Conservation (phyloP, 1,140 invertebrate genomes). For the Pectinophora gossypiella region DNA sequence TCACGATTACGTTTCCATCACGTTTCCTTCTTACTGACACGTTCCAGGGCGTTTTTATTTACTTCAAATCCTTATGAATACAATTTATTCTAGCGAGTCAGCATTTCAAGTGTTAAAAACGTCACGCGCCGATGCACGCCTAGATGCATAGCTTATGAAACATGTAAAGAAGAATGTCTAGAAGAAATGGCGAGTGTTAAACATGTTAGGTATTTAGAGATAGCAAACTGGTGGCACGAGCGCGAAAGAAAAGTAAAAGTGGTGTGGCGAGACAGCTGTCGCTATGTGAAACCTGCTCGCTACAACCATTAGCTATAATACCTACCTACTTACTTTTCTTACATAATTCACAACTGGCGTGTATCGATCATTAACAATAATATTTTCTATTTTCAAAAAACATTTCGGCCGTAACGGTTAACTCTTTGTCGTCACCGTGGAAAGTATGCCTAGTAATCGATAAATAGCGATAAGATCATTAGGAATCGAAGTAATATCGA, state of each 20-base stretch:
- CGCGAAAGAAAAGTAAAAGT: slow-evolving; percentile 66
- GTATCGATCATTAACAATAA: slow-evolving; percentile 8
- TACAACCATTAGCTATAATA: slow-evolving; percentile 14
- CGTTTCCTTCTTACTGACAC: not conserved
- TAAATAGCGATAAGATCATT: slow-evolving; percentile 65
- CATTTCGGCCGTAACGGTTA: slow-evolving; percentile 34
- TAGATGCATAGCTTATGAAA: too few species aligned
- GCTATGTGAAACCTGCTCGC: slow-evolving; percentile 32
- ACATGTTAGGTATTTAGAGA: not conserved
- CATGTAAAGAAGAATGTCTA: not conserved
- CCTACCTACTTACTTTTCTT: slow-evolving; percentile 15
- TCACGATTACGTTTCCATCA: slow-evolving; percentile 31
- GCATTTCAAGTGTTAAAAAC: too few species aligned
- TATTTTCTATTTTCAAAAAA: slow-evolving; percentile 9
- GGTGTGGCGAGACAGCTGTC: slow-evolving; percentile 41
- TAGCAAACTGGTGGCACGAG: slow-evolving; percentile 22
- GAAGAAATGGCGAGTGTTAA: not conserved
- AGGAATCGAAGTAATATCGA: slow-evolving; percentile 39
- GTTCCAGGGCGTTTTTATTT: too few species aligned
- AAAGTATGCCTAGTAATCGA: slow-evolving; percentile 34
- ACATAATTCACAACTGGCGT: slow-evolving; percentile 18
- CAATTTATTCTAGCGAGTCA: not conserved
- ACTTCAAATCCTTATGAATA: not conserved
- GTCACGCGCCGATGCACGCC: too few species aligned
- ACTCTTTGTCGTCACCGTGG: slow-evolving; percentile 43